A percentile compares a stretch with the other conserved stretches of the same genome.
These are phyloP conservation scores for Nesospiza acunhae DNA, from an alignment of 2,113 vertebrate species.

Conservation along the genomic window DNA sequence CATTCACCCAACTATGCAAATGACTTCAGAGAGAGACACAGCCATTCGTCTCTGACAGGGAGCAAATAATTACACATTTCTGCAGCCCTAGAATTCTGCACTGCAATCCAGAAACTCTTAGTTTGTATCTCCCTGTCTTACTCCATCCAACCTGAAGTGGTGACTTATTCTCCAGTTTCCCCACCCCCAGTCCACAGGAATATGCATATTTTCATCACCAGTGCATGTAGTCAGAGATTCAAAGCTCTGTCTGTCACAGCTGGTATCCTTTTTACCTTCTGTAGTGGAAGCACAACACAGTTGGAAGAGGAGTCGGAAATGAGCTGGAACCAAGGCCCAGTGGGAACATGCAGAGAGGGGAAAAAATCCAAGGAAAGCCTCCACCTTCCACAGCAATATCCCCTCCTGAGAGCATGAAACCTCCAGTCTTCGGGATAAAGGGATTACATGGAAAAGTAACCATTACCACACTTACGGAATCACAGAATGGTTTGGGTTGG, in stretches of 20 bases:
- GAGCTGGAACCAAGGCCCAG: not conserved
- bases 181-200: not conserved
- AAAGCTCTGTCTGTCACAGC: not conserved
- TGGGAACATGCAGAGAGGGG: not conserved
- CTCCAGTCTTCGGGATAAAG: not conserved
- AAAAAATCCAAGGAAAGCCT: rapidly evolving
- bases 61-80: not conserved
- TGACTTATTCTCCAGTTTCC: not conserved
- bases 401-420: not conserved
- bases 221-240: not conserved
- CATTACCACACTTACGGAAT: rapidly evolving
- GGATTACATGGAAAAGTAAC: not conserved
- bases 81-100: not conserved
- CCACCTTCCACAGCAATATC: not conserved
- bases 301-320: not conserved
- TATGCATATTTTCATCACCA: not conserved
- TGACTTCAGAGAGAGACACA: not conserved
- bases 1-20: constrained; percentile 27
- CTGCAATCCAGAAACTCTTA: not conserved
- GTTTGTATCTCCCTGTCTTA: not conserved
- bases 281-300: not conserved
- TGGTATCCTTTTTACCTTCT: not conserved
- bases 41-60: constrained; percentile 8
- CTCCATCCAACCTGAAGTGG: not conserved
- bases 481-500: not conserved